A percentile compares a stretch with the other conserved stretches of the same genome.
Conservation (phyloP, 2,113 vertebrate genomes). For the Tapirus terrestris region DNA sequence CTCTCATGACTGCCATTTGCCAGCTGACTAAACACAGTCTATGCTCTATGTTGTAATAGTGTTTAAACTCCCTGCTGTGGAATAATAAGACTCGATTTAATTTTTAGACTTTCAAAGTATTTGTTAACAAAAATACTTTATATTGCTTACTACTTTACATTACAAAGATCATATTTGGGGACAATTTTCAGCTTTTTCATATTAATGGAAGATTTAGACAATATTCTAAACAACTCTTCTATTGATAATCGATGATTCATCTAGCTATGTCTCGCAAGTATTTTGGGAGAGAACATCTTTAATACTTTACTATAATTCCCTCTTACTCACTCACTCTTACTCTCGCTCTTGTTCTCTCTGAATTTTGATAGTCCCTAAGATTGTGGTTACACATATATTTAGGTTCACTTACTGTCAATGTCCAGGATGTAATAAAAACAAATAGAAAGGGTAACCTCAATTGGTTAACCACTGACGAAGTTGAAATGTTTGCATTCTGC, state of each 20-base stretch:
- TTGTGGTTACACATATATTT: background rate
- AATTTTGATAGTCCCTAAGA: background rate
- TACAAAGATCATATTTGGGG: background rate
- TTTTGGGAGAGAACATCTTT: background rate
- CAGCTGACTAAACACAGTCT: constrained; percentile 8
- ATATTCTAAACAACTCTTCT: background rate
- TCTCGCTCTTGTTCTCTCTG: background rate
- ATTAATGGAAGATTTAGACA: background rate
- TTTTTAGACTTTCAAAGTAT: background rate
- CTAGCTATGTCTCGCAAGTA: background rate
- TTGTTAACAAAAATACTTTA: background rate
- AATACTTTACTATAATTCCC: background rate
- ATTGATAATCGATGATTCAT: background rate
- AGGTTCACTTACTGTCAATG: background rate
- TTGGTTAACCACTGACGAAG: background rate
- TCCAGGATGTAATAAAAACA: background rate
- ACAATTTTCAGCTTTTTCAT: background rate
- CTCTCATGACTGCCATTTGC: background rate
- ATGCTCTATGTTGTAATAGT: background rate
- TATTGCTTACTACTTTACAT: background rate
- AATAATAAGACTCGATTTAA: constrained; percentile 8
- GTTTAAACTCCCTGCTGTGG: constrained; percentile 54
- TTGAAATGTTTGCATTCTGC: background rate
- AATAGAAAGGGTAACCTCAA: background rate
- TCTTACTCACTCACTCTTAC: background rate